Conservation (phyloP, 2,797 vertebrate species). For the Hoplostethus mediterraneus region DNA sequence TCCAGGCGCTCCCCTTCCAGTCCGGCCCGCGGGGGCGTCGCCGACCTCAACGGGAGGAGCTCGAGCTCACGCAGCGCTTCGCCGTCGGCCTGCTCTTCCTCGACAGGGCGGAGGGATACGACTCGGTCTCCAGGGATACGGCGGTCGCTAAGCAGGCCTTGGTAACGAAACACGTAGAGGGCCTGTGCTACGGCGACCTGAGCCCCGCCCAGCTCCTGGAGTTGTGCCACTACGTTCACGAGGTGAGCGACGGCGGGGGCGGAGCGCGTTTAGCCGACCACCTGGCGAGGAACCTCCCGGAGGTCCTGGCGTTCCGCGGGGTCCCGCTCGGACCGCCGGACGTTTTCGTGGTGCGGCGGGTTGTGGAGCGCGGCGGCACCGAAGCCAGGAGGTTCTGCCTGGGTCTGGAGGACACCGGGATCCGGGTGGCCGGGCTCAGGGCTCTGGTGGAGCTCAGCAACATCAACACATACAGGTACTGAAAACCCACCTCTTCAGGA, state of each 20-base stretch:
- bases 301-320: slow-evolving; percentile 85
- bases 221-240: slow-evolving; percentile 88
- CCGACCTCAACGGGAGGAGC: slow-evolving; percentile 85
- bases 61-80: slow-evolving; percentile 87
- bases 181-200: slow-evolving; percentile 78
- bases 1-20: slow-evolving; percentile 78
- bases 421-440: slow-evolving; percentile 85
- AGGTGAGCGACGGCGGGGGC: slow-evolving; percentile 66
- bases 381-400: slow-evolving; percentile 83
- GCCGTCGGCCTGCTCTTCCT: slow-evolving; percentile 88
- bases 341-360: slow-evolving; percentile 79
- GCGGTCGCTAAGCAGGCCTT: slow-evolving; percentile 77
- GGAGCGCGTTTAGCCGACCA: slow-evolving; percentile 58
- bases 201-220: slow-evolving; percentile 85
- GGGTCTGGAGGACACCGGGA: slow-evolving; percentile 86
- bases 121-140: slow-evolving; percentile 30
- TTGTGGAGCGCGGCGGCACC: slow-evolving; percentile 74
- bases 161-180: slow-evolving; percentile 81
- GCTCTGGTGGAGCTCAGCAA: slow-evolving; percentile 85
- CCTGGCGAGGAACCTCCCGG: slow-evolving; percentile 80
- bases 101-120: slow-evolving; percentile 39
- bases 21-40: slow-evolving; percentile 83
- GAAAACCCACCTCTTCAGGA: neutral
- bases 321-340: slow-evolving; percentile 85
- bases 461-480: slow-evolving; percentile 89